A percentile compares a stretch with the other conserved stretches of the same genome.
These are phyloP conservation scores for Natrix natrix DNA, from an alignment of 2,797 vertebrate genomes.

Conservation along the genomic window DNA sequence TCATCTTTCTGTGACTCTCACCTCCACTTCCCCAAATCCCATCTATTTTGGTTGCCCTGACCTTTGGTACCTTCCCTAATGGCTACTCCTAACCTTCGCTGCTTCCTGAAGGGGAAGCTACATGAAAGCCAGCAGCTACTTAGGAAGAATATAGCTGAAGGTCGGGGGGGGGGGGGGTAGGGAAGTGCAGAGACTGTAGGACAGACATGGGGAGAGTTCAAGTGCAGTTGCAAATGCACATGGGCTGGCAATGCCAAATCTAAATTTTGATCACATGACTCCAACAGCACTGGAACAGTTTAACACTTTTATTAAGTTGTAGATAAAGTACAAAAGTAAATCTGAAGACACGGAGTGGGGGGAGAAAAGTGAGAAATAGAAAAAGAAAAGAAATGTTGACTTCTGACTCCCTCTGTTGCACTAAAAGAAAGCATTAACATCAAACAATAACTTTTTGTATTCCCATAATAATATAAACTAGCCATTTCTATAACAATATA, in stretches of 20 bases:
- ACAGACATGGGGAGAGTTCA: not conserved
- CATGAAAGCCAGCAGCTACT: not conserved
- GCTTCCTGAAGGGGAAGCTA: not conserved
- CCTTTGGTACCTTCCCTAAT: not conserved
- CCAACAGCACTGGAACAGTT: no score
- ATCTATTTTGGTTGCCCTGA: not conserved
- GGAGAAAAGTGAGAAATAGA: no score
- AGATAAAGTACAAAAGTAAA: no score
- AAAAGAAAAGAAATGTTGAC: no score
- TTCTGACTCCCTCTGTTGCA: no score
- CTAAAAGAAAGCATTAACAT: no score
- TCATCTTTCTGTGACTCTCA: not conserved
- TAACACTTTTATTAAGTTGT: no score
- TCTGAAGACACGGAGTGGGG: no score
- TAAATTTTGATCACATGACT: not conserved
- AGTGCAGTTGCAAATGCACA: not conserved
- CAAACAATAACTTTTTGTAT: no score
- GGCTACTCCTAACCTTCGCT: not conserved
- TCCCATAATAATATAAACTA: no score
- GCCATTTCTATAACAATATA: no score
- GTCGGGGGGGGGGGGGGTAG: fast-evolving
- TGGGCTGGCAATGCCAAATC: not conserved
- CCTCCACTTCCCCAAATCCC: not conserved
- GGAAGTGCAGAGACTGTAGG: not conserved
- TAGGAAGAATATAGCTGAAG: not conserved